phyloP scores from a whole-genome alignment of 2,888 invertebrate genomes.

The Stenoptilia bipunctidactyla region DNA sequence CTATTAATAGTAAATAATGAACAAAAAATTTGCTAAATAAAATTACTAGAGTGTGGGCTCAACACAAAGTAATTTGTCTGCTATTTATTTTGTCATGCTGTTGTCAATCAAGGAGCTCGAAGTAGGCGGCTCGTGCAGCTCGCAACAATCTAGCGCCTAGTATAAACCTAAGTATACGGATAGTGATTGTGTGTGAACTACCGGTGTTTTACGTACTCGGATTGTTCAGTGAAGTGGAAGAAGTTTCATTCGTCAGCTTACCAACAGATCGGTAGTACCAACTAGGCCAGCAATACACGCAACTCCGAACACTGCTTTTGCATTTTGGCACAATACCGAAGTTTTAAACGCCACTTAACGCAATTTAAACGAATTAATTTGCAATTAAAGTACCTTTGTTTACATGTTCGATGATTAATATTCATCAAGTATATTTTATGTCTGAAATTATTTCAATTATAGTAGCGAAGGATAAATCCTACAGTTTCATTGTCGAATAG shows the following conservation, averaged over 20 bases:
- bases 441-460: too few relatives aligned
- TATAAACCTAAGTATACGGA: neutral
- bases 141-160: neutral
- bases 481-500: too few relatives aligned
- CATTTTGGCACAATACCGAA: constrained; percentile 14
- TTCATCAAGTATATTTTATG: too few relatives aligned
- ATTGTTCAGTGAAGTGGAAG: constrained; percentile 21
- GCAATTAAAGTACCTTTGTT: too few relatives aligned
- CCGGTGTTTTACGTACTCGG: constrained; percentile 15
- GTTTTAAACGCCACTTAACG: constrained; percentile 2
- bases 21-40: too few relatives aligned
- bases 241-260: constrained; percentile 29
- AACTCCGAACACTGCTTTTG: constrained; percentile 19
- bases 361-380: neutral
- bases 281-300: constrained; percentile 44
- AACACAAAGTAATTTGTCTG: neutral
- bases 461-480: too few relatives aligned
- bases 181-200: neutral
- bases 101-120: neutral
- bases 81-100: neutral
- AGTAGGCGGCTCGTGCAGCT: neutral
- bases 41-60: too few relatives aligned
- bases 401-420: too few relatives aligned
- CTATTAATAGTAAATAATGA: too few relatives aligned
- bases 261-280: constrained; percentile 26